These are phyloP conservation scores for Calephelis virginiensis DNA, from an alignment of 1,140 invertebrate species.

Conservation along the genomic window DNA sequence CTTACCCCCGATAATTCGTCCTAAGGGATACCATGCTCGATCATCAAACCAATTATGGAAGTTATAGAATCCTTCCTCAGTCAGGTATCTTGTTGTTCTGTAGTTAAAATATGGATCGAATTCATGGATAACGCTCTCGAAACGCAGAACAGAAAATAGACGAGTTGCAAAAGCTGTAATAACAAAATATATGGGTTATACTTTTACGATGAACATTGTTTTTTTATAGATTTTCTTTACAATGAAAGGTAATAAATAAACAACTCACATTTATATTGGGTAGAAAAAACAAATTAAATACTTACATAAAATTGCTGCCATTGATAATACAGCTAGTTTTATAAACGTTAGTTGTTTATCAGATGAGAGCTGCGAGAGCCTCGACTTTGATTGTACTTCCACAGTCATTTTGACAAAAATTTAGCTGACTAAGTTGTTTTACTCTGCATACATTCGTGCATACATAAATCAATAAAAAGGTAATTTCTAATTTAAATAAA, in stretches of 20 bases:
- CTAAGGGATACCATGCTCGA: slow-evolving; percentile 98
- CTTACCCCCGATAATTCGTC: slow-evolving; percentile 95
- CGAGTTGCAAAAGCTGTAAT: slow-evolving; percentile 94
- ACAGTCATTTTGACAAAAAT: slow-evolving; percentile 52
- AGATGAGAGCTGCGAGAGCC: slow-evolving; percentile 64
- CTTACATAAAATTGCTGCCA: slow-evolving; percentile 96
- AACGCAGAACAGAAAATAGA: slow-evolving; percentile 96
- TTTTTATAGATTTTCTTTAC: neutral
- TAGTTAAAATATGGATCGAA: slow-evolving; percentile 99
- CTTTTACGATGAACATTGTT: neutral
- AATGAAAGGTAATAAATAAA: neutral
- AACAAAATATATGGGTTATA: slow-evolving; percentile 37
- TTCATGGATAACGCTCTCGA: slow-evolving; percentile 99
- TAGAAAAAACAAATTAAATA: slow-evolving; percentile 37
- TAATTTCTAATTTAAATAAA: no score
- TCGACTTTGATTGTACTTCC: slow-evolving; percentile 53
- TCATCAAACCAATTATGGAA: slow-evolving; percentile 99
- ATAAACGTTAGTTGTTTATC: slow-evolving; percentile 97
- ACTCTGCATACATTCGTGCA: slow-evolving; percentile 29
- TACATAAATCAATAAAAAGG: no score
- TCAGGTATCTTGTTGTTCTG: slow-evolving; percentile 95
- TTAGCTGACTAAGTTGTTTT: neutral
- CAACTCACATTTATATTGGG: neutral
- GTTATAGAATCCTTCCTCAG: slow-evolving; percentile 97
- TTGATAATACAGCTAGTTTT: slow-evolving; percentile 93